phyloP scores from a whole-genome alignment of 2,888 invertebrate genomes.

The Saturnia pavonia region DNA sequence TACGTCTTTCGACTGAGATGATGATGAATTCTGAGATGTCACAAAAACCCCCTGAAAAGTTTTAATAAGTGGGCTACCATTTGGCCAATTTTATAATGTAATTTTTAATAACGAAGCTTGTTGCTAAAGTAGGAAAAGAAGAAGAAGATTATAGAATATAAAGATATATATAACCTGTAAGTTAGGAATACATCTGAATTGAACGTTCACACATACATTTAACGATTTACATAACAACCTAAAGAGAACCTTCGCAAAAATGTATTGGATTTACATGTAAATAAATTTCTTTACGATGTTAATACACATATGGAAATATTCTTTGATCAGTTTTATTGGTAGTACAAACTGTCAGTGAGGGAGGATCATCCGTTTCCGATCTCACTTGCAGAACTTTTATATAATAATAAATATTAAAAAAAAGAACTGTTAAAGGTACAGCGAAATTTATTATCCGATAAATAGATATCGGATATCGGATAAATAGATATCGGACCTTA shows the following conservation, averaged over 20 bases:
- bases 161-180: background rate
- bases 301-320: constrained; percentile 1
- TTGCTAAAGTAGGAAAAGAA: no score
- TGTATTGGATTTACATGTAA: constrained; percentile 12
- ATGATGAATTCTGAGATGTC: no score
- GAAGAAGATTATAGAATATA: background rate
- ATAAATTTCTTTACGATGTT: background rate
- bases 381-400: constrained; percentile 11
- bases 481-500: constrained; percentile 21
- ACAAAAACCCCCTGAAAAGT: no score
- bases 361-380: constrained; percentile 6
- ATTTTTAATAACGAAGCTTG: no score
- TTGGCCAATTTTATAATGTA: no score
- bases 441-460: constrained; percentile 20
- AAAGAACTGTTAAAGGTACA: constrained; percentile 16
- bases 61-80: no score
- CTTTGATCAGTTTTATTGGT: constrained; percentile 10
- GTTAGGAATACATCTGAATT: background rate
- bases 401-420: no score
- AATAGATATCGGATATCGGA: constrained; percentile 19
- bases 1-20: no score
- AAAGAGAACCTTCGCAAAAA: background rate
- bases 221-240: background rate
- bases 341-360: constrained; percentile 1
- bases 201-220: background rate